These are phyloP conservation scores for Capreolus pygargus DNA, from an alignment of 2,113 vertebrate genomes.

Conservation along the genomic window DNA sequence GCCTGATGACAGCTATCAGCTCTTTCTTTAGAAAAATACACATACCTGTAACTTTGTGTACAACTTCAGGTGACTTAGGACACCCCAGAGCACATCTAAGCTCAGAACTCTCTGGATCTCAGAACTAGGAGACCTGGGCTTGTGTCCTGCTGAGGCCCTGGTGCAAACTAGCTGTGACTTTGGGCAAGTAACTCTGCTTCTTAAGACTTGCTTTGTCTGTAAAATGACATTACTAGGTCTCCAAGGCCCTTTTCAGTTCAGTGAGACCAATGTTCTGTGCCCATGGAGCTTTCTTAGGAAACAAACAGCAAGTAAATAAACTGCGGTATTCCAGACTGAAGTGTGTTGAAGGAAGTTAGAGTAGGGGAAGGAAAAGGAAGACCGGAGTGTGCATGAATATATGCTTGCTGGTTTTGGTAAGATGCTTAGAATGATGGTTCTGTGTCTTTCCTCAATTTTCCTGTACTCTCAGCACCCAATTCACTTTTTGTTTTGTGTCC, in stretches of 20 bases:
- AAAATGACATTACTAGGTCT: background rate
- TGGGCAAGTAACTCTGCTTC: background rate
- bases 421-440: background rate
- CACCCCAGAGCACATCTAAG: background rate
- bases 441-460: background rate
- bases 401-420: background rate
- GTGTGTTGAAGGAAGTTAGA: background rate
- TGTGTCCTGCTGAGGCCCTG: background rate
- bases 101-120: background rate
- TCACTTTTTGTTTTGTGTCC: background rate
- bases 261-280: background rate
- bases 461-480: fast-evolving
- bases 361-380: background rate
- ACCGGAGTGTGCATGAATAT: background rate
- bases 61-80: background rate
- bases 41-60: background rate
- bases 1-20: background rate
- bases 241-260: background rate
- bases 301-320: background rate
- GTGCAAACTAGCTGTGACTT: background rate
- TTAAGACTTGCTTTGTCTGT: background rate
- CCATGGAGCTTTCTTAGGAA: background rate
- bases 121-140: background rate
- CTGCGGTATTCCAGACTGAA: background rate
- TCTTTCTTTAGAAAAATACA: background rate